Percentiles rank a stretch among this genome's conserved stretches.
Conservation (phyloP, 1,140 invertebrate genomes). For the Elymnias hypermnestra region DNA sequence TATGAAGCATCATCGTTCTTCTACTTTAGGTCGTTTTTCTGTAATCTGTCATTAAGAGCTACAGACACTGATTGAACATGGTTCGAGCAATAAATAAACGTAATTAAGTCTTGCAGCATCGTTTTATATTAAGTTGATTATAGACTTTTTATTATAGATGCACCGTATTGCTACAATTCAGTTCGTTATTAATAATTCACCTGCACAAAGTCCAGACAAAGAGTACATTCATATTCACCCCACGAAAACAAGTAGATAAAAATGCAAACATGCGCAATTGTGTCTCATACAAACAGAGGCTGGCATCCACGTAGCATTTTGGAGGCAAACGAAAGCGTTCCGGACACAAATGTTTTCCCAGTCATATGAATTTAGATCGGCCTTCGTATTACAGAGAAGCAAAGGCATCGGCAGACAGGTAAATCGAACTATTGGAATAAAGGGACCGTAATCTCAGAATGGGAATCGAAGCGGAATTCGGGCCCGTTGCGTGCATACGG, state of each 20-base stretch:
- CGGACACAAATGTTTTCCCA: slow-evolving; percentile 63
- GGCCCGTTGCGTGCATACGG: slow-evolving; percentile 32
- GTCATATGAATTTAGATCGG: slow-evolving; percentile 71
- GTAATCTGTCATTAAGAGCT: too few species aligned
- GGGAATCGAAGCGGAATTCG: slow-evolving; percentile 27
- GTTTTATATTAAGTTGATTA: background rate
- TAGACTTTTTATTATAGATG: background rate
- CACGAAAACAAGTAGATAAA: slow-evolving; percentile 70
- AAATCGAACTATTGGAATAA: slow-evolving; percentile 56
- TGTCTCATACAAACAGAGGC: slow-evolving; percentile 55
- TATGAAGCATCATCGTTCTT: too few species aligned
- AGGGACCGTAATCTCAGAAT: slow-evolving; percentile 34
- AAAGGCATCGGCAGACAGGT: slow-evolving; percentile 54
- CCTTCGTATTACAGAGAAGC: slow-evolving; percentile 53
- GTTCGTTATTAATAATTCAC: slow-evolving; percentile 43
- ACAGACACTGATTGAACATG: too few species aligned
- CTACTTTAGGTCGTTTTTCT: too few species aligned
- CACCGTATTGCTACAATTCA: slow-evolving; percentile 10
- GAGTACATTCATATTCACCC: slow-evolving; percentile 58
- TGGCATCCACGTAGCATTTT: slow-evolving; percentile 26
- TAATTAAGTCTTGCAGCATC: background rate
- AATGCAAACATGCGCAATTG: slow-evolving; percentile 70
- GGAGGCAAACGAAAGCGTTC: slow-evolving; percentile 40
- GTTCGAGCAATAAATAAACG: background rate
- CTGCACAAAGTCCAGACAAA: slow-evolving; percentile 49